phyloP scores from a whole-genome alignment of 2,797 vertebrate genomes.

The Falco rusticolus region DNA sequence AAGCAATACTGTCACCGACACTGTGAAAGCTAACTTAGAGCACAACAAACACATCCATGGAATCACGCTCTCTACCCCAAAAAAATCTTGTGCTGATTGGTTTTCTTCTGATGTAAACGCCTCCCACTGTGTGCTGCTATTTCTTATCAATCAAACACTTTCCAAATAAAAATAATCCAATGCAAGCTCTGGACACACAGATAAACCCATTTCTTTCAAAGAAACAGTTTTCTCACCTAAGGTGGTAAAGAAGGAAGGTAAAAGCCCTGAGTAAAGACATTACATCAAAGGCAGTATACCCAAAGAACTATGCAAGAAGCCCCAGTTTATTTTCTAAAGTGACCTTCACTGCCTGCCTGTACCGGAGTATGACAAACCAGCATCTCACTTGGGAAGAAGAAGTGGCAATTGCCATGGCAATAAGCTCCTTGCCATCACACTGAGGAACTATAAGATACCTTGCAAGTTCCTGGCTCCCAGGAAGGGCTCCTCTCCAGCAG shows the following conservation, averaged over 20 bases:
- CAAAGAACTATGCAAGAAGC: neutral
- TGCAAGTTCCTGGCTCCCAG: neutral
- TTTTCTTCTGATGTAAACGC: neutral
- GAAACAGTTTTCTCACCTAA: neutral
- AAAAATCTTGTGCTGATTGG: neutral
- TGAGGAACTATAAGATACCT: neutral
- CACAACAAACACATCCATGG: accelerated
- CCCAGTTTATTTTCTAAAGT: neutral
- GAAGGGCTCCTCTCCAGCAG: neutral
- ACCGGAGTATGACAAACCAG: neutral
- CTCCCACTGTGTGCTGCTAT: neutral
- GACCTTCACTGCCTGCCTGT: neutral
- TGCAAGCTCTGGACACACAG: neutral
- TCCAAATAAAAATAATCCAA: neutral
- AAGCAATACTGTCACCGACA: neutral
- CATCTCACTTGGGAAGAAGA: neutral
- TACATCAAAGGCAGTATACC: neutral
- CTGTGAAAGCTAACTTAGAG: neutral
- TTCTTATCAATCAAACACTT: neutral
- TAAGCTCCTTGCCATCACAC: neutral
- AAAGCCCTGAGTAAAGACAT: neutral
- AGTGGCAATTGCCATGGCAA: neutral
- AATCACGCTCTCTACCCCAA: neutral
- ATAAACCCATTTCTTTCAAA: neutral
- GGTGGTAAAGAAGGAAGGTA: neutral